Evolutionary conservation across 2,113 vertebrate genomes (phyloP).

Genomic region (Ramphastos sulfuratus): DNA sequence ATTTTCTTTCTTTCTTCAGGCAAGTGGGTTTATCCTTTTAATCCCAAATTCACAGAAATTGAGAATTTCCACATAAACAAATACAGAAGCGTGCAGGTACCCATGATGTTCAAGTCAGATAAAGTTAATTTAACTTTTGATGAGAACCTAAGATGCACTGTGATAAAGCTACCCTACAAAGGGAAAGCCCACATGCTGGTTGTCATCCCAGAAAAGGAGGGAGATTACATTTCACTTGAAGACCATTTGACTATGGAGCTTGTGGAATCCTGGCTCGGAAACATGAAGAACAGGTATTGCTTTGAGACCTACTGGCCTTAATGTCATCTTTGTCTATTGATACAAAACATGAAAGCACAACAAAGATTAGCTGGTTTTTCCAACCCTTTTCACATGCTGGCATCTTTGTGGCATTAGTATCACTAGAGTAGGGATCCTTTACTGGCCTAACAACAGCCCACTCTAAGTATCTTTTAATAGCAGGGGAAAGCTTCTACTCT

Average conservation of each 20-base stretch:
- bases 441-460: background rate
- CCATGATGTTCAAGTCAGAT: constrained; percentile 85
- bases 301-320: background rate
- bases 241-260: constrained; percentile 81
- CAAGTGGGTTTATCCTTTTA: constrained; percentile 83
- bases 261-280: constrained; percentile 82
- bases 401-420: background rate
- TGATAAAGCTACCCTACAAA: constrained; percentile 86
- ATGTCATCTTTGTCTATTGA: background rate
- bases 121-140: constrained; percentile 79
- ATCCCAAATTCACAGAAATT: constrained; percentile 71
- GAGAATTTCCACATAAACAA: constrained; percentile 86
- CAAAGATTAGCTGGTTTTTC: background rate
- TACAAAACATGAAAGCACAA: background rate
- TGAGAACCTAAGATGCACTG: constrained; percentile 73
- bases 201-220: constrained; percentile 78
- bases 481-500: background rate
- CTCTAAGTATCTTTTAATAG: background rate
- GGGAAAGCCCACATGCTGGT: constrained; percentile 88
- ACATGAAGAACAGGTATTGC: constrained; percentile 76
- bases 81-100: constrained; percentile 82
- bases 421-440: background rate
- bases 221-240: constrained; percentile 85
- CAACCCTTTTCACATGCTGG: background rate
- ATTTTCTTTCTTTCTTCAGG: constrained; percentile 72